A percentile compares a stretch with the other conserved stretches of the same genome.
Evolutionary conservation across 2,797 vertebrate genomes (phyloP).

Genomic region (Phrynocephalus vlangalii): DNA sequence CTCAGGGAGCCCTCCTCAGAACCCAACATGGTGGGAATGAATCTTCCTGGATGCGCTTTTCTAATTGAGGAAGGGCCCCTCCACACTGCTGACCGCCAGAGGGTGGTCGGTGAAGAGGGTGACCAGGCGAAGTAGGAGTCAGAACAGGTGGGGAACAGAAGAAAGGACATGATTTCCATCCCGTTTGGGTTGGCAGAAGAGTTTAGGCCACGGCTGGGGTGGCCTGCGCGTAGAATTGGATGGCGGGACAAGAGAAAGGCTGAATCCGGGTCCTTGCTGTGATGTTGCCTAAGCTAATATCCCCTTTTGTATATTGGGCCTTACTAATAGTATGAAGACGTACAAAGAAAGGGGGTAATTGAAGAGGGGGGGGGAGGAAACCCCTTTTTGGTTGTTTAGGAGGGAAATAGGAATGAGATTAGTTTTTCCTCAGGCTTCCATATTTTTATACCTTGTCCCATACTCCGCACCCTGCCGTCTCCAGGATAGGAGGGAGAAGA

Average conservation of each 20-base stretch:
- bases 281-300: background rate
- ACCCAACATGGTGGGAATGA: background rate
- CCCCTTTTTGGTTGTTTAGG: too few species aligned
- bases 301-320: too few species aligned
- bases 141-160: background rate
- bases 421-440: too few species aligned
- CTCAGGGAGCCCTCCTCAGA: background rate
- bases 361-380: too few species aligned
- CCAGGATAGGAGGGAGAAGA: background rate
- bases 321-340: too few species aligned
- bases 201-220: background rate
- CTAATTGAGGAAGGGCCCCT: background rate
- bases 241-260: background rate
- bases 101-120: too few species aligned
- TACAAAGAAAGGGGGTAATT: too few species aligned
- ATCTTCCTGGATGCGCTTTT: background rate
- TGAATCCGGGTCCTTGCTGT: background rate
- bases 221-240: background rate
- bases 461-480: background rate
- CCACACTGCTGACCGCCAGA: too few species aligned
- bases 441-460: background rate
- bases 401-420: too few species aligned
- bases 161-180: background rate
- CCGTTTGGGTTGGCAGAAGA: background rate
- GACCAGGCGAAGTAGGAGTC: background rate